Evolutionary conservation across 2,113 vertebrate species (phyloP), one percentile per base, ranked within the genome.

Genomic region (Salminus brasiliensis): DNA sequence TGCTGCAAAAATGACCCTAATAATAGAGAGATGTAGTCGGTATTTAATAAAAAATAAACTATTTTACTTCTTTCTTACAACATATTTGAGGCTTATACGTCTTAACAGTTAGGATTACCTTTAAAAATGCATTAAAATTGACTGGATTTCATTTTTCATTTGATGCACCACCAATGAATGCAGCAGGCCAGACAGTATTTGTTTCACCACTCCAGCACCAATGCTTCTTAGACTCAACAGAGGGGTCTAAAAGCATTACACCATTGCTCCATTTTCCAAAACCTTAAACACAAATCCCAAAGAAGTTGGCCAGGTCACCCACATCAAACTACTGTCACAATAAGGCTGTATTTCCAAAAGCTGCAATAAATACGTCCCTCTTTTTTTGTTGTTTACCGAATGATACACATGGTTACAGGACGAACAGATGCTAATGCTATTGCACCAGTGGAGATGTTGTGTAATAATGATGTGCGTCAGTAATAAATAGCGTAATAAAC

Each of bases 141-240:
- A n/a, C n/a, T n/a, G n/a, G n/a, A n/a, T n/a, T n/a, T n/a, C n/a
- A n/a, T n/a, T n/a, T n/a, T n/a, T n/a, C n/a, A n/a, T 21, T 27
- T 49, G 23, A 49, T 4, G 32, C 4, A 32, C 25, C 27, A 43
- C 52, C 21, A 76, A 66, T 45, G 11, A 52, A 52, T 34, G 45
- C 13, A 25, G 5, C 73, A 65, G 59, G 52, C 34, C 36, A 5
- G 23, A 55, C 32, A 67, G 47, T 21, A 15, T 41, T 36, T 52
- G 30, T 52, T 76, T 76, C 45, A 53, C 8, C 60, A 52, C 32
- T 39, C 60, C n/a, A 66, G 62, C n/a, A 66, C 4, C n/a, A 67
- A 7, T 45, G 34, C 13, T 27, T 67, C 49, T 27, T 34, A 65
- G 23, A 63, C 12, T 29, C 23, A 65, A 30, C 15, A 47, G 41